Conservation (phyloP, 2,113 vertebrate genomes). For the Anthoscopus minutus region DNA sequence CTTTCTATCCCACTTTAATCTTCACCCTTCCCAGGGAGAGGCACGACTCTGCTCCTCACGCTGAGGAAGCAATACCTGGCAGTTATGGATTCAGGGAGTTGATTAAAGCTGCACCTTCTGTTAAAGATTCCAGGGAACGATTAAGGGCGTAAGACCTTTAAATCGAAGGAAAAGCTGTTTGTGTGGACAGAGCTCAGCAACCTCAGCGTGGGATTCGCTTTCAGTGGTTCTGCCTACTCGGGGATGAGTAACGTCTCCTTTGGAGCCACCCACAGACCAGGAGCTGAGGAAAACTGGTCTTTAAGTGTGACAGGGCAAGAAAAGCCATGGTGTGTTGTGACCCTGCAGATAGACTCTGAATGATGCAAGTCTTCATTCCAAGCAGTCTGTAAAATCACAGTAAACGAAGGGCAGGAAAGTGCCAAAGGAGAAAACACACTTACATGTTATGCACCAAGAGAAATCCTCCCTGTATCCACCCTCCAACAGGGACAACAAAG, state of each 20-base stretch:
- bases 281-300: background rate
- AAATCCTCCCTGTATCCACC: fast-evolving
- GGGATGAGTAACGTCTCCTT: conserved; percentile 54
- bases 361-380: background rate
- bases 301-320: background rate
- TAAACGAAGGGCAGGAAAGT: background rate
- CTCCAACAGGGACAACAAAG: fast-evolving
- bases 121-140: conserved; percentile 43
- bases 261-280: conserved; percentile 19
- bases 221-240: background rate
- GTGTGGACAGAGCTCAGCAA: conserved; percentile 43
- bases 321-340: background rate
- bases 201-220: conserved; percentile 19
- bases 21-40: background rate
- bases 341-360: background rate
- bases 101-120: conserved; percentile 30
- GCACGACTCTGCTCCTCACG: fast-evolving
- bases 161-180: conserved; percentile 56
- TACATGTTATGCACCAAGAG: background rate
- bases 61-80: conserved; percentile 32
- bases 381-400: background rate
- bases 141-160: conserved; percentile 55
- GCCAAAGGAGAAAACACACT: background rate
- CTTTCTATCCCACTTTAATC: background rate
- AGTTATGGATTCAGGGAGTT: conserved; percentile 29